Percentiles rank a stretch among this genome's conserved stretches.
Evolutionary conservation across 2,797 vertebrate species (phyloP).

Genomic region (Miichthys miiuy): DNA sequence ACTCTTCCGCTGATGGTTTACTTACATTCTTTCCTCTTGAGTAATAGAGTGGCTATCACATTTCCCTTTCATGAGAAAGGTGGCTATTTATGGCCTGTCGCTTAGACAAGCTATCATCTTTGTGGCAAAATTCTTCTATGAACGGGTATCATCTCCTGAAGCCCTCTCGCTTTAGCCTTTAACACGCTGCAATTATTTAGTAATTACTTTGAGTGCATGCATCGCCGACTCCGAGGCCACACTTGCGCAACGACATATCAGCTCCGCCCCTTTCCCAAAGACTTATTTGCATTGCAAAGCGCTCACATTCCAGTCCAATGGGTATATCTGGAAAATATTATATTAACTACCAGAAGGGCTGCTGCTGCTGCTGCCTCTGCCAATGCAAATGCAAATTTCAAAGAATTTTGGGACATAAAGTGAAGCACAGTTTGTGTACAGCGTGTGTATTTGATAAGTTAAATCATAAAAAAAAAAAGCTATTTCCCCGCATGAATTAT

Average conservation of each 20-base stretch:
- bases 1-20: conserved; percentile 85
- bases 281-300: conserved; percentile 82
- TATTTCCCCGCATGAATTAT: conserved; percentile 59
- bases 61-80: conserved; percentile 85
- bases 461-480: conserved; percentile 34
- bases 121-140: conserved; percentile 60
- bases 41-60: conserved; percentile 84
- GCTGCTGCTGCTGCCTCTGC: conserved; percentile 4
- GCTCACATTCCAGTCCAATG: conserved; percentile 72
- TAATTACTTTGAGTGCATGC: conserved; percentile 79
- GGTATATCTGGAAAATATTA: conserved; percentile 72
- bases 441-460: conserved; percentile 48
- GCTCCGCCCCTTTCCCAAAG: conserved; percentile 77
- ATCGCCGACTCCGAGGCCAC: conserved; percentile 62
- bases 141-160: conserved; percentile 65
- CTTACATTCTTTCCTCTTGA: conserved; percentile 87
- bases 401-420: conserved; percentile 25
- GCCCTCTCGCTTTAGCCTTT: conserved; percentile 70
- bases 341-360: conserved; percentile 50
- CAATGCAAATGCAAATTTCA: conserved; percentile 41
- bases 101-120: conserved; percentile 74
- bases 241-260: conserved; percentile 74
- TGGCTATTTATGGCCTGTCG: conserved; percentile 78
- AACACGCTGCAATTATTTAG: conserved; percentile 79
- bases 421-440: conserved; percentile 13